Percentiles rank a stretch among this genome's conserved stretches.
Conservation (phyloP, 2,797 vertebrate genomes). For the Pampus argenteus region DNA sequence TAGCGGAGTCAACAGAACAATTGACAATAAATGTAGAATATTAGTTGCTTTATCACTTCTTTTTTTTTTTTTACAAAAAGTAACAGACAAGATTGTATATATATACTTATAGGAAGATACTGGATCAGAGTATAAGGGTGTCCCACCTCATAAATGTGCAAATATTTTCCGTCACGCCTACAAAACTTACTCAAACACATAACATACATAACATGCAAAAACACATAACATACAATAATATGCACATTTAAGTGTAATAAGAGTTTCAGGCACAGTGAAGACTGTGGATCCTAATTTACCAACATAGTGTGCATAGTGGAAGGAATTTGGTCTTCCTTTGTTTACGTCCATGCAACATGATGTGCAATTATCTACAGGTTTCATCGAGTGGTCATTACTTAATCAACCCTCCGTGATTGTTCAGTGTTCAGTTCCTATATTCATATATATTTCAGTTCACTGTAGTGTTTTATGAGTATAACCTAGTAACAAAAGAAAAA, state of each 20-base stretch:
- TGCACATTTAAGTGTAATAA: too few relatives aligned
- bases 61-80: slow-evolving; percentile 11
- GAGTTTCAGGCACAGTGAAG: too few relatives aligned
- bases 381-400: slow-evolving; percentile 14
- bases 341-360: too few relatives aligned
- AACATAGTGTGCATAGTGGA: too few relatives aligned
- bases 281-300: too few relatives aligned
- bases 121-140: not conserved
- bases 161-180: not conserved
- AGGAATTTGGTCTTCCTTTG: too few relatives aligned
- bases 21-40: slow-evolving; percentile 17
- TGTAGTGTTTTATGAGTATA: not conserved
- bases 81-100: slow-evolving; percentile 13
- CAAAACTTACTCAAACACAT: too few relatives aligned
- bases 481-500: not conserved
- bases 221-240: too few relatives aligned
- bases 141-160: not conserved
- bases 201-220: too few relatives aligned
- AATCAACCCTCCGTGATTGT: not conserved
- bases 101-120: not conserved
- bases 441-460: not conserved
- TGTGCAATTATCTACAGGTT: slow-evolving; percentile 3
- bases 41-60: not conserved
- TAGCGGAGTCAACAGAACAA: slow-evolving; percentile 36
- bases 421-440: not conserved